These are phyloP conservation scores for Sisor rabdophorus DNA, from an alignment of 2,113 vertebrate species.

Conservation along the genomic window DNA sequence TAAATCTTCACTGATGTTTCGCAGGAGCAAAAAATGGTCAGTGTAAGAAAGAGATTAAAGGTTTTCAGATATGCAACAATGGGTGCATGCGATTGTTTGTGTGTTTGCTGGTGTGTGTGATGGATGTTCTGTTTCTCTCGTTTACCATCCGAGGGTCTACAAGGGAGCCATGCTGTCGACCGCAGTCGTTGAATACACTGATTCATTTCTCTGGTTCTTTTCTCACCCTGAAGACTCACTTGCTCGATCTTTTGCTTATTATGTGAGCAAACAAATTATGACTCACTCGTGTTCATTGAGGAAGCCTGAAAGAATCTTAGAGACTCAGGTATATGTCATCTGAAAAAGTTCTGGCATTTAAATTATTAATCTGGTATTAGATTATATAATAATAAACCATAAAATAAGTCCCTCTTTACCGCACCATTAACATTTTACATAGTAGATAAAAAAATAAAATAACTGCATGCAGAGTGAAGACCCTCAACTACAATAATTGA, in stretches of 20 bases:
- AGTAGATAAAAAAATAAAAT: too few relatives aligned
- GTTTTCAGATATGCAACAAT: not conserved
- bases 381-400: not conserved
- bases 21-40: not conserved
- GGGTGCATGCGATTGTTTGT: not conserved
- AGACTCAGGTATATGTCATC: slow-evolving; percentile 15
- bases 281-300: slow-evolving; percentile 39
- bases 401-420: not conserved
- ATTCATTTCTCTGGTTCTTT: slow-evolving; percentile 52
- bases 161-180: slow-evolving; percentile 39
- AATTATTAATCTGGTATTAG: not conserved
- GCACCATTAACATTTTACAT: not conserved
- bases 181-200: slow-evolving; percentile 43
- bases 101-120: slow-evolving; percentile 41
- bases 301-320: slow-evolving; percentile 31
- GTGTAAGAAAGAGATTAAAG: not conserved
- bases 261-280: slow-evolving; percentile 47
- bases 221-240: slow-evolving; percentile 26
- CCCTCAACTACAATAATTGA: too few relatives aligned
- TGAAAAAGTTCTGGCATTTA: not conserved
- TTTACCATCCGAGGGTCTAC: slow-evolving; percentile 54
- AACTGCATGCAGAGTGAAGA: too few relatives aligned
- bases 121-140: slow-evolving; percentile 39
- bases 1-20: not conserved
- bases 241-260: slow-evolving; percentile 32